These are phyloP conservation scores for Phaethornis superciliosus DNA, from an alignment of 2,113 vertebrate species.

Conservation along the genomic window DNA sequence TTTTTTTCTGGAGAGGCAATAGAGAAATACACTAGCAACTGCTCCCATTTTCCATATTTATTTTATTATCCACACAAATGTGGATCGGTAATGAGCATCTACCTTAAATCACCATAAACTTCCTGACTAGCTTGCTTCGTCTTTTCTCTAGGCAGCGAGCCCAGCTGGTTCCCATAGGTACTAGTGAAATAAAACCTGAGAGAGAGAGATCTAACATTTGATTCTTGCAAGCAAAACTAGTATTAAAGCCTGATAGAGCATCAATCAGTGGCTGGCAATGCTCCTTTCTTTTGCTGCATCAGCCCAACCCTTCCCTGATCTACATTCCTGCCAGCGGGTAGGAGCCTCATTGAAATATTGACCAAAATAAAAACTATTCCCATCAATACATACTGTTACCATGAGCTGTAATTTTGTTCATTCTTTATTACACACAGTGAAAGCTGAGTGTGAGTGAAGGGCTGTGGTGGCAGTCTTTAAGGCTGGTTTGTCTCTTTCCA, in stretches of 20 bases:
- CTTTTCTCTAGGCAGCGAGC: conserved; percentile 39
- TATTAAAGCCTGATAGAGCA: background rate
- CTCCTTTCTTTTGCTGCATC: conserved; percentile 9
- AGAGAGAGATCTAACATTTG: conserved; percentile 47
- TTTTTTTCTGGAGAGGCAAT: background rate
- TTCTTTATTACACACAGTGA: background rate
- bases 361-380: conserved; percentile 16
- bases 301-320: background rate
- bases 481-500: background rate
- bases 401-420: background rate
- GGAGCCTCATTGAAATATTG: conserved; percentile 44
- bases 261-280: background rate
- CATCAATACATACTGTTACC: background rate
- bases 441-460: background rate
- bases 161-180: conserved; percentile 43
- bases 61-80: conserved; percentile 49
- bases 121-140: conserved; percentile 28
- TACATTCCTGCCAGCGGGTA: background rate
- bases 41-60: background rate
- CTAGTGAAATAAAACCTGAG: conserved; percentile 37
- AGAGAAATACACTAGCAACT: background rate
- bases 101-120: conserved; percentile 44
- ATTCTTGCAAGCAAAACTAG: conserved; percentile 35
- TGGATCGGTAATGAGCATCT: conserved; percentile 18
- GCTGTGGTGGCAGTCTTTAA: background rate